Evolutionary conservation across 2,113 vertebrate species (phyloP).

Genomic region (Eurystomus gularis): DNA sequence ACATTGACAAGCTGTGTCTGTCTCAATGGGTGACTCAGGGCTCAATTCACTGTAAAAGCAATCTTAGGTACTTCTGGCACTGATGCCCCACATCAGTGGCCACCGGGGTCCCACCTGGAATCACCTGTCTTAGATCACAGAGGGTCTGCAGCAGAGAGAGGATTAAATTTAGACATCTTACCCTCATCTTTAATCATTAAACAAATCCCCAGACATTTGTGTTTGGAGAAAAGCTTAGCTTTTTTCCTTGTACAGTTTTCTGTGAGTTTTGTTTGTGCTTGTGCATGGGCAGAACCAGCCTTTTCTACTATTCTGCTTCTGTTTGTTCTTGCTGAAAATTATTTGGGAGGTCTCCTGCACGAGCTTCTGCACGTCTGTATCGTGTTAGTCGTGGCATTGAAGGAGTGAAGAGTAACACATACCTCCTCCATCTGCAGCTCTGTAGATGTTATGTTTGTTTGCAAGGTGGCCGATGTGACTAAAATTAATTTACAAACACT

Average conservation of each 20-base stretch:
- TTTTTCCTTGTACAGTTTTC: not conserved
- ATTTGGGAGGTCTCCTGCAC: not conserved
- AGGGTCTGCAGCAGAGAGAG: not conserved
- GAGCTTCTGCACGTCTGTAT: not conserved
- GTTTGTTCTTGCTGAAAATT: not conserved
- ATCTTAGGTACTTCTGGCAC: not conserved
- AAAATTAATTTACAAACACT: conserved; percentile 52
- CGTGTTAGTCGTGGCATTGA: not conserved
- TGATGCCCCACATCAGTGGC: not conserved
- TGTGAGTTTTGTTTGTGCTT: not conserved
- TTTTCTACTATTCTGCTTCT: not conserved
- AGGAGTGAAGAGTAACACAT: conserved; percentile 51
- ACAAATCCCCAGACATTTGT: rapidly evolving
- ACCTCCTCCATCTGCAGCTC: conserved; percentile 42
- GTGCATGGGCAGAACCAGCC: not conserved
- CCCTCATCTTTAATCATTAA: not conserved
- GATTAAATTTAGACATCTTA: not conserved
- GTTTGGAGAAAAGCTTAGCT: not conserved
- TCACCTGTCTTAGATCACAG: not conserved
- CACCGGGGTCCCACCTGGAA: not conserved
- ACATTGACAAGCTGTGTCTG: rapidly evolving
- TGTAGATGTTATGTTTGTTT: conserved; percentile 20
- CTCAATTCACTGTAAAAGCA: not conserved
- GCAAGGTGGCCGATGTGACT: conserved; percentile 11
- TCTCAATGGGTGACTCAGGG: not conserved